A percentile compares a stretch with the other conserved stretches of the same genome.
phyloP scores from a whole-genome alignment of 2,797 vertebrate species.

The Enoplosus armatus region DNA sequence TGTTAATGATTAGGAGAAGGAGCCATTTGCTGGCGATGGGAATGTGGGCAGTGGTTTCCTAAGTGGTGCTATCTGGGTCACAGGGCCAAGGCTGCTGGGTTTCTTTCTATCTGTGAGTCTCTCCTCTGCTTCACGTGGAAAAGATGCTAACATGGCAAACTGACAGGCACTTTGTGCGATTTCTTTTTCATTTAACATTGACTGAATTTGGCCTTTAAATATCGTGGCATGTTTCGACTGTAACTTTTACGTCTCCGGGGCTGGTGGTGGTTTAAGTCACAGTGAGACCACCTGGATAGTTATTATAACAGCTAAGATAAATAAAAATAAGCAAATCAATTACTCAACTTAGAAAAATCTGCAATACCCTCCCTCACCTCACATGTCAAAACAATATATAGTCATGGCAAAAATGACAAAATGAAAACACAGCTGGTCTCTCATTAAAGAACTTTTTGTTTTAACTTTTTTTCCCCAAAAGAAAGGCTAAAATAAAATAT shows the following conservation, averaged over 20 bases:
- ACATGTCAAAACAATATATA: not conserved
- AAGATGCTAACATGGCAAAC: conserved; percentile 52
- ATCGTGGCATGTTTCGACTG: not conserved
- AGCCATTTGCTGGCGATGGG: conserved; percentile 72
- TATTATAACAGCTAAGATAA: not conserved
- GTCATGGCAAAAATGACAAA: no score
- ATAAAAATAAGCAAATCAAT: not conserved
- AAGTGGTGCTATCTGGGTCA: conserved; percentile 79
- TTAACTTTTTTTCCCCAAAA: not conserved
- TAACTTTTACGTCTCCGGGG: not conserved
- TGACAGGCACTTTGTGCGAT: not conserved
- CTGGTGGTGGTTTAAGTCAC: not conserved
- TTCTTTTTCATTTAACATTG: not conserved
- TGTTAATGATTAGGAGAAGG: conserved; percentile 83
- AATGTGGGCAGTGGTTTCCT: conserved; percentile 76
- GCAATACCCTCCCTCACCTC: not conserved
- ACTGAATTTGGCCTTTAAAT: not conserved
- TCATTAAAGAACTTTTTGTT: not conserved
- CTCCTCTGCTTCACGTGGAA: conserved; percentile 50
- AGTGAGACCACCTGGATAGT: not conserved
- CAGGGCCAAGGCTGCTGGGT: conserved; percentile 69
- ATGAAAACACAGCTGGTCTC: not conserved
- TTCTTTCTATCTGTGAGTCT: conserved; percentile 37
- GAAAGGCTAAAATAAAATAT: not conserved
- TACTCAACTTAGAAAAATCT: no score